A percentile compares a stretch with the other conserved stretches of the same genome.
Conservation (phyloP, 2,888 invertebrate species). For the Neria commutata region DNA sequence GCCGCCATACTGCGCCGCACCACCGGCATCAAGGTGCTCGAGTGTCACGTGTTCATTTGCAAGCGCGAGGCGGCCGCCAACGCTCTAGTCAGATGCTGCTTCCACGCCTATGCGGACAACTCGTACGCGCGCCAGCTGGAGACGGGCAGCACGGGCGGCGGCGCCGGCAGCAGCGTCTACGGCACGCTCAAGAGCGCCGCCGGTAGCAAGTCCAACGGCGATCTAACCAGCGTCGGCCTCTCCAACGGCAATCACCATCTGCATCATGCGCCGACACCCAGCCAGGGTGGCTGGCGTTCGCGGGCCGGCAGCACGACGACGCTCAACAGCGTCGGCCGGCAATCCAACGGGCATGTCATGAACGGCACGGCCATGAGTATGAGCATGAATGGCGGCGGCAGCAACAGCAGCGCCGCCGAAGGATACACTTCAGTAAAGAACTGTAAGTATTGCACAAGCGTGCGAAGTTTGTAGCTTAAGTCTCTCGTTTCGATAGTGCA, state of each 20-base stretch:
- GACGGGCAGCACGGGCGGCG: slow-evolving; percentile 64
- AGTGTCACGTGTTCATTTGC: slow-evolving; percentile 98
- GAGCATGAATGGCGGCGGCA: slow-evolving; percentile 43
- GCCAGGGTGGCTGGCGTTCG: slow-evolving; percentile 64
- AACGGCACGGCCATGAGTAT: slow-evolving; percentile 43
- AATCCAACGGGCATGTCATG: slow-evolving; percentile 55
- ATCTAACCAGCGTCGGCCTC: slow-evolving; percentile 47
- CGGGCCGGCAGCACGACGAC: slow-evolving; percentile 68
- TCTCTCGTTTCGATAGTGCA: slow-evolving; percentile 35
- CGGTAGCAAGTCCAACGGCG: slow-evolving; percentile 60
- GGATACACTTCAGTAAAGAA: slow-evolving; percentile 62
- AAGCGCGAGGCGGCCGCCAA: slow-evolving; percentile 96
- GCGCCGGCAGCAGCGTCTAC: slow-evolving; percentile 66
- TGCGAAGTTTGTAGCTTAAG: slow-evolving; percentile 38
- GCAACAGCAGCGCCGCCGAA: slow-evolving; percentile 58
- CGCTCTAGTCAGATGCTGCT: slow-evolving; percentile 95
- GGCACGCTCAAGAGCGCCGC: slow-evolving; percentile 63
- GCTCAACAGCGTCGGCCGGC: slow-evolving; percentile 66
- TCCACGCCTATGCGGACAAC: slow-evolving; percentile 96
- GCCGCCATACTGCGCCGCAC: slow-evolving; percentile 95
- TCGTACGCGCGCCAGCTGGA: slow-evolving; percentile 87
- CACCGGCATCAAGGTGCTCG: slow-evolving; percentile 95
- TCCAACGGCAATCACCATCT: slow-evolving; percentile 48
- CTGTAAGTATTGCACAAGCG: slow-evolving; percentile 55
- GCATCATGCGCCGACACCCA: slow-evolving; percentile 41